Base-by-base conservation (phyloP, 1,140 invertebrate species). In the Arion vulgaris region DNA sequence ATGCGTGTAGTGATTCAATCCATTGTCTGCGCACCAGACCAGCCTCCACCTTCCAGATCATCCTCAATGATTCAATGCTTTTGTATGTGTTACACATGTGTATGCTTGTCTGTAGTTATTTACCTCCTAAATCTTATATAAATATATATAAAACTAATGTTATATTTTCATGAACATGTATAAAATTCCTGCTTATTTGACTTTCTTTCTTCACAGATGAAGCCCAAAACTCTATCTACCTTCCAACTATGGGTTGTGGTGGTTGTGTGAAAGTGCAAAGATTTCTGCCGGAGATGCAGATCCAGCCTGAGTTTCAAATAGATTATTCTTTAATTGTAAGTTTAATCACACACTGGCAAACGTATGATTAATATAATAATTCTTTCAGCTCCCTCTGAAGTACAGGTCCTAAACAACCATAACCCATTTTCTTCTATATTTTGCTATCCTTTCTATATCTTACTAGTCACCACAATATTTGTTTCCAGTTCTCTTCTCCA, bases 61-160 rank as follows among this genome's bases (percentile, higher is more conserved):
- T n/a, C n/a, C n/a, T n/a, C n/a, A n/a, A n/a, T n/a, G n/a, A n/a
- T n/a, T n/a, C n/a, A n/a, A n/a, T n/a, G n/a, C n/a, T n/a, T n/a
- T n/a, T n/a, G n/a, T n/a, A n/a, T n/a, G n/a, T n/a, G n/a, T n/a
- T 45, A 66, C 34, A 73, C 34, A 73, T 73, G 34, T 73, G 34
- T 73, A 73, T 73, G 34, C 34, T 15, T 73, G 34, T 73, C 9
- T 73, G 34, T 73, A 73, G 9, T 15, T 73, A 73, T 73, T 15
- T 73, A 73, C 34, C 9, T 73, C 53, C 51, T 26, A 17, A 71
- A 13, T 34, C 23, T 19, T 77, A 72, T 39, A 34, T 76, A 68
- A n/a, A 77, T 41, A 39, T 32, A 49, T 19, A 62, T 74, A 28
- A 39, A n/a, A 5, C 5, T 38, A 39, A 28, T 23, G 23, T 41